These are phyloP conservation scores for Lucilia sericata DNA, from an alignment of 1,140 invertebrate genomes.

Conservation along the genomic window DNA sequence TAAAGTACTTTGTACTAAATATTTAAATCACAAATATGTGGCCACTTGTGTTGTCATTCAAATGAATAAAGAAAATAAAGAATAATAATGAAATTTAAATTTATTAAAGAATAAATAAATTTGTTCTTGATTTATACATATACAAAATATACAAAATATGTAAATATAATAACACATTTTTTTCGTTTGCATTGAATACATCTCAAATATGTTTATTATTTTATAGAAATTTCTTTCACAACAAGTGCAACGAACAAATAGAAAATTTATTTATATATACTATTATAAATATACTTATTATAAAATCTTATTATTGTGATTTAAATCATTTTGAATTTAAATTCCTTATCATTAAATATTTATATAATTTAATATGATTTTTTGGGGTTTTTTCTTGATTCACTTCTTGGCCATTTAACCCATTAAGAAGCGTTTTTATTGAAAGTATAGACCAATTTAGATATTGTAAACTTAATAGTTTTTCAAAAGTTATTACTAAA, in stretches of 20 bases:
- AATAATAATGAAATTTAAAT: neutral
- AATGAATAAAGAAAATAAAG: neutral
- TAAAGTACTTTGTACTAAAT: too few species aligned
- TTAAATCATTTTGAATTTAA: neutral
- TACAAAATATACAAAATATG: too few species aligned
- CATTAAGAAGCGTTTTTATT: too few species aligned
- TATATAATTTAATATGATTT: neutral
- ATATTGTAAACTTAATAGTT: too few species aligned
- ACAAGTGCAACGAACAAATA: neutral
- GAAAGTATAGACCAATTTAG: too few species aligned
- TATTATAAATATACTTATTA: neutral
- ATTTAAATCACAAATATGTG: neutral
- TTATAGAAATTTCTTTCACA: neutral
- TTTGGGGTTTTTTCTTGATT: neutral
- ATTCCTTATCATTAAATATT: neutral
- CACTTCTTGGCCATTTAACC: too few species aligned
- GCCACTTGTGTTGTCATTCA: conserved; percentile 40
- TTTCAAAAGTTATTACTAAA: too few species aligned
- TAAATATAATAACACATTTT: neutral
- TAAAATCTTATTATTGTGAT: neutral
- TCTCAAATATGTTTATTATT: neutral
- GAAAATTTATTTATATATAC: neutral
- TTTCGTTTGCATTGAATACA: neutral
- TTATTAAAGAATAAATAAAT: conserved; percentile 35
- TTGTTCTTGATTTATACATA: conserved; percentile 15